Conservation (phyloP, 2,113 vertebrate species). For the Amblyornis subalaris region DNA sequence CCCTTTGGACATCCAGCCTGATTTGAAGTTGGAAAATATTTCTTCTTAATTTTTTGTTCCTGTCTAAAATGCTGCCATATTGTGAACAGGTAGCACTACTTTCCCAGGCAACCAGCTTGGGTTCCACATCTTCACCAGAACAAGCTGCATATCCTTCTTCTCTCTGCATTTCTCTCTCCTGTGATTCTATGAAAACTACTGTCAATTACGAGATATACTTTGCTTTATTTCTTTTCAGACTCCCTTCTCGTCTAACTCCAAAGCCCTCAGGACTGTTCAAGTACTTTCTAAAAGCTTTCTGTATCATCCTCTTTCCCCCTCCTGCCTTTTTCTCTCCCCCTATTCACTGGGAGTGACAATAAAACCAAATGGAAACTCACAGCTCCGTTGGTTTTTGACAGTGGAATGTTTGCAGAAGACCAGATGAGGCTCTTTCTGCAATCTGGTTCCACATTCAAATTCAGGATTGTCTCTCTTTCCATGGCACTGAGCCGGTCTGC, state of each 20-base stretch:
- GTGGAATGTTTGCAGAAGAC: not conserved
- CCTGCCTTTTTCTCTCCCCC: not conserved
- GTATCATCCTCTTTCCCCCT: not conserved
- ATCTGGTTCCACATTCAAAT: conserved; percentile 6
- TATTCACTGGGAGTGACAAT: not conserved
- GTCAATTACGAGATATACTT: rapidly evolving
- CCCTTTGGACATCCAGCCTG: not conserved
- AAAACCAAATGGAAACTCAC: conserved; percentile 14
- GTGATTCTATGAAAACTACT: not conserved
- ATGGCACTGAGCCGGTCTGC: not conserved
- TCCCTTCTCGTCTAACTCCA: not conserved
- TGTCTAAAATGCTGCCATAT: not conserved
- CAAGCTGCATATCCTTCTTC: not conserved
- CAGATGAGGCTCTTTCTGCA: not conserved
- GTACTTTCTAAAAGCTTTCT: not conserved
- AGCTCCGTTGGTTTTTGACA: not conserved
- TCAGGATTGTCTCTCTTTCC: not conserved
- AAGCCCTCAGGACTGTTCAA: not conserved
- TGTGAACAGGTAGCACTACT: not conserved
- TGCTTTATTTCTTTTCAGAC: not conserved
- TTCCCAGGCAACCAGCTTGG: not conserved
- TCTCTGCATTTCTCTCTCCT: not conserved
- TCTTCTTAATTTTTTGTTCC: not conserved
- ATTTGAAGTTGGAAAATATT: not conserved
- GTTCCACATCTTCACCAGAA: not conserved